Percentiles rank a stretch among this genome's conserved stretches.
Evolutionary conservation across 2,797 vertebrate species (phyloP).

Genomic region (Mus caroli): DNA sequence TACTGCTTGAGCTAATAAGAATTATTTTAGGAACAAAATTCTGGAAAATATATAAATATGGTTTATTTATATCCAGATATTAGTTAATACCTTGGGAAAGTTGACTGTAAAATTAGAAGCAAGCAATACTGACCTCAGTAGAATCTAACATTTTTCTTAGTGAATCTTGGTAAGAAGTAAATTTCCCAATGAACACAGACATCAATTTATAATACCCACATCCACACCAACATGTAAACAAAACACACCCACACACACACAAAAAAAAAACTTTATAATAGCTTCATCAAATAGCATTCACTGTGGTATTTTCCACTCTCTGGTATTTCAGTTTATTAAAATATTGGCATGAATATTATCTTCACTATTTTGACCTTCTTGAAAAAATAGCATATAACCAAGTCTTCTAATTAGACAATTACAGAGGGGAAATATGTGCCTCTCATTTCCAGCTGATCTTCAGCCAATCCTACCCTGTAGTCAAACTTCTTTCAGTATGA

Average conservation of each 20-base stretch:
- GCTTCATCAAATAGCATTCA: conserved; percentile 18
- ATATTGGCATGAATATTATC: conserved; percentile 1
- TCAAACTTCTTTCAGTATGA: neutral
- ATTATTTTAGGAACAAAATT: conserved; percentile 43
- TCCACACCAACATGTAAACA: neutral
- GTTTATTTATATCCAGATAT: conserved; percentile 54
- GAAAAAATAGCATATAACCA: neutral
- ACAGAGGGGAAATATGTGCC: neutral
- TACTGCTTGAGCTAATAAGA: conserved; percentile 5
- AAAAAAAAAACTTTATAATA: neutral
- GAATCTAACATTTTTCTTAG: neutral
- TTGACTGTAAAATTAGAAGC: conserved; percentile 43
- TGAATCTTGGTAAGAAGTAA: conserved; percentile 12
- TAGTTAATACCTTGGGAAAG: conserved; percentile 35
- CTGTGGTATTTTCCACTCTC: neutral
- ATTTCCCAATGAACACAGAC: conserved; percentile 19
- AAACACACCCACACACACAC: neutral
- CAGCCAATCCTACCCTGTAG: neutral
- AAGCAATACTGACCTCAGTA: conserved; percentile 21
- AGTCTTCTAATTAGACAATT: conserved; percentile 33
- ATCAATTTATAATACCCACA: conserved; percentile 19
- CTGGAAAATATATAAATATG: neutral
- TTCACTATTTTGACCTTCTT: conserved; percentile 27
- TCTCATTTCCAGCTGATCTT: neutral
- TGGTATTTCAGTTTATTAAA: conserved; percentile 63